A percentile compares a stretch with the other conserved stretches of the same genome.
phyloP scores from a whole-genome alignment of 2,888 invertebrate genomes.

The Cyrtodaria siliqua region DNA sequence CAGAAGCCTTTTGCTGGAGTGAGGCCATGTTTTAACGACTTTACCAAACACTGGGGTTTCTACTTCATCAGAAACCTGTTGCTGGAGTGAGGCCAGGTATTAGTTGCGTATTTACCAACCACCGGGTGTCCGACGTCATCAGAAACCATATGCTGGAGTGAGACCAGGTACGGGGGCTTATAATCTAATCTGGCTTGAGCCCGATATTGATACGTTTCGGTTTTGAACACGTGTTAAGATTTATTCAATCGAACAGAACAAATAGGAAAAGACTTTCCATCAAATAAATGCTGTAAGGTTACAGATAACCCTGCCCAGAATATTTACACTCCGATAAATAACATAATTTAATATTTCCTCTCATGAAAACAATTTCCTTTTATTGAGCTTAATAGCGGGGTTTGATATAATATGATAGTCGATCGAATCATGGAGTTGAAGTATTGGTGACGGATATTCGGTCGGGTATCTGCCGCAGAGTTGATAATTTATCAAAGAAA shows the following conservation, averaged over 20 bases:
- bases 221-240: constrained; percentile 60
- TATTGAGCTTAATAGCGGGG: neutral
- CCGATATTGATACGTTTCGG: constrained; percentile 53
- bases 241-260: constrained; percentile 43
- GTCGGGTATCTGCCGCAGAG: too few relatives aligned
- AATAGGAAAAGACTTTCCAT: constrained; percentile 51
- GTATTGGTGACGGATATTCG: too few relatives aligned
- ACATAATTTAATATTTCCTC: constrained; percentile 46
- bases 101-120: too few relatives aligned
- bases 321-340: constrained; percentile 53
- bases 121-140: too few relatives aligned
- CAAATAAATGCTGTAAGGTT: constrained; percentile 51
- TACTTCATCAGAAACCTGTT: too few relatives aligned
- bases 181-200: constrained; percentile 49
- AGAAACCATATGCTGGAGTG: constrained; percentile 20
- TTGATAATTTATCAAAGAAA: too few relatives aligned
- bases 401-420: neutral
- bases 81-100: too few relatives aligned
- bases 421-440: too few relatives aligned
- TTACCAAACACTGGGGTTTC: too few relatives aligned
- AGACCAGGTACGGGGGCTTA: constrained; percentile 33
- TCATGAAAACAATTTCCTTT: constrained; percentile 35
- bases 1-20: too few relatives aligned
- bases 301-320: constrained; percentile 48
- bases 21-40: too few relatives aligned